Evolutionary conservation across 2,797 vertebrate genomes (phyloP).

Genomic region (Microctenopoma stevenorrisi): DNA sequence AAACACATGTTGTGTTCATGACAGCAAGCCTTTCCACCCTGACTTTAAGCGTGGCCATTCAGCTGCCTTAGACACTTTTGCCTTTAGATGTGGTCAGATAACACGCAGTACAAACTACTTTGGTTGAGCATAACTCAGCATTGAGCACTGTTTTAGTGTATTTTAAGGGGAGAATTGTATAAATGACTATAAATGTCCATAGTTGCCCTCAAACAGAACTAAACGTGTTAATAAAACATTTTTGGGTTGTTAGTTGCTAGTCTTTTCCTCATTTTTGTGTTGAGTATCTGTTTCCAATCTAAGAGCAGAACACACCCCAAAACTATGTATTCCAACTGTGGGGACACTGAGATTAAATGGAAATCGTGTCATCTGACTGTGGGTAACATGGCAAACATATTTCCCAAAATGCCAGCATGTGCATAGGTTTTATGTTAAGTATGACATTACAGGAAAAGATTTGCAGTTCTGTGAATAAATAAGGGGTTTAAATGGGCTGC

Average conservation of each 20-base stretch:
- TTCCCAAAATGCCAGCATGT: slow-evolving; percentile 48
- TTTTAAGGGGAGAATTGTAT: too few relatives aligned
- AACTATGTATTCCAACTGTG: slow-evolving; percentile 17
- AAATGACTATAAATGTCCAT: too few relatives aligned
- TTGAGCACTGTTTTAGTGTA: too few relatives aligned
- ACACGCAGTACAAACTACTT: too few relatives aligned
- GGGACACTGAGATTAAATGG: slow-evolving; percentile 29
- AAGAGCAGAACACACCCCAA: slow-evolving; percentile 7
- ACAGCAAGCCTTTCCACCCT: too few relatives aligned
- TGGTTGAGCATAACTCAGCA: too few relatives aligned
- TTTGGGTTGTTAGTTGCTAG: neutral
- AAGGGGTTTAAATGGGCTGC: slow-evolving; percentile 62
- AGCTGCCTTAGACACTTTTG: too few relatives aligned
- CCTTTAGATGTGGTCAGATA: too few relatives aligned
- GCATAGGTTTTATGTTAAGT: slow-evolving; percentile 52
- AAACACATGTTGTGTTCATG: too few relatives aligned
- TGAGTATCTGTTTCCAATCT: neutral
- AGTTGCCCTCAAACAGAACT: too few relatives aligned
- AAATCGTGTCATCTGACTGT: slow-evolving; percentile 46
- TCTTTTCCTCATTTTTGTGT: neutral
- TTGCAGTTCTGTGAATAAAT: slow-evolving; percentile 60
- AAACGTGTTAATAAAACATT: slow-evolving; percentile 4
- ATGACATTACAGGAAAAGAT: slow-evolving; percentile 62
- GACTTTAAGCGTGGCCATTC: too few relatives aligned
- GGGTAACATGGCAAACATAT: slow-evolving; percentile 51